Conservation (phyloP, 2,888 invertebrate genomes). For the Omphaloscelis lunosa region DNA sequence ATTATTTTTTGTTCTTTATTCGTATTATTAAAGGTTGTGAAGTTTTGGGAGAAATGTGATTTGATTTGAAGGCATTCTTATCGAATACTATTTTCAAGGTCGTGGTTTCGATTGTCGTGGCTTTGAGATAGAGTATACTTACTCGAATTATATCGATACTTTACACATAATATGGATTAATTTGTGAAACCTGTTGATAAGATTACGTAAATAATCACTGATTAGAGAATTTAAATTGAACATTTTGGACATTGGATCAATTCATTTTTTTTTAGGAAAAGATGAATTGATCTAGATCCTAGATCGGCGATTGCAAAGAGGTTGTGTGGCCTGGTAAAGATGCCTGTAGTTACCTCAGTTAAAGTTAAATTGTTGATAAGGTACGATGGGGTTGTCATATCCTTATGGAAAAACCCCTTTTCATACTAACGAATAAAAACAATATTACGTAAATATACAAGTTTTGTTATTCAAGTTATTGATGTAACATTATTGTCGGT, state of each 20-base stretch:
- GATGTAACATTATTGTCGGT: too few relatives aligned
- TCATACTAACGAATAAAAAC: too few relatives aligned
- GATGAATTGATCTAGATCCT: too few relatives aligned
- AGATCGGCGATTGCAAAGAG: too few relatives aligned
- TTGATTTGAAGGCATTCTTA: background rate
- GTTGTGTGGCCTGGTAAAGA: too few relatives aligned
- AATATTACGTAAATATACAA: background rate
- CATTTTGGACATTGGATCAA: too few relatives aligned
- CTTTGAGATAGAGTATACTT: background rate
- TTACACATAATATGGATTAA: background rate
- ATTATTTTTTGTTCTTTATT: background rate
- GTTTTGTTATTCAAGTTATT: background rate
- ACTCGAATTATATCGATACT: background rate
- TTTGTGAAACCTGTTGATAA: background rate
- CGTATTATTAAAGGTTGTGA: background rate
- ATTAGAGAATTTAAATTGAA: too few relatives aligned
- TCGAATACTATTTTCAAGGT: conserved; percentile 9
- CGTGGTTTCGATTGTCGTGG: background rate
- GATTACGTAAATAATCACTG: background rate
- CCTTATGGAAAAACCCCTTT: too few relatives aligned
- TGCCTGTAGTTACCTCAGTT: too few relatives aligned
- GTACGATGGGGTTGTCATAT: too few relatives aligned
- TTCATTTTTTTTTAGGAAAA: too few relatives aligned
- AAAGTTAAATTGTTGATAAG: too few relatives aligned
- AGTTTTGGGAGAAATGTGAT: background rate